These are phyloP conservation scores for Episyrphus balteatus DNA, from an alignment of 1,140 invertebrate species.

Conservation along the genomic window DNA sequence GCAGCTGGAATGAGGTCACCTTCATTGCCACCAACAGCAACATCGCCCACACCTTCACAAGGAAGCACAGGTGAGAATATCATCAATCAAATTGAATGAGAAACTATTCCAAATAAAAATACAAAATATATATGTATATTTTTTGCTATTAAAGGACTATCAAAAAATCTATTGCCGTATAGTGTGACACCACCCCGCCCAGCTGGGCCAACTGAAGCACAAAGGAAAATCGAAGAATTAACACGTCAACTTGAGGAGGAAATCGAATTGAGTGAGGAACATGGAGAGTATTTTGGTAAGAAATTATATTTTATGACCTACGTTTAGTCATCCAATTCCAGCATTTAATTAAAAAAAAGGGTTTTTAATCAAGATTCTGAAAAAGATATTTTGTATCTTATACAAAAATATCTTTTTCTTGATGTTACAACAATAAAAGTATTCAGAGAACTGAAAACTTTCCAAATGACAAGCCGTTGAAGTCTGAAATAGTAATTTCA, in stretches of 20 bases:
- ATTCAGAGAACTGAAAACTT: too few relatives aligned
- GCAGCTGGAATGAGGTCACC: background rate
- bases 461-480: too few relatives aligned
- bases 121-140: background rate
- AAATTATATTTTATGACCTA: background rate
- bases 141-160: slow-evolving; percentile 14
- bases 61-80: slow-evolving; percentile 22
- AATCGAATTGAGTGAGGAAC: slow-evolving; percentile 87
- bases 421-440: too few relatives aligned
- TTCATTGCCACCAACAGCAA: slow-evolving; percentile 9
- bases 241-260: slow-evolving; percentile 85
- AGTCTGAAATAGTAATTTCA: too few relatives aligned
- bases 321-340: background rate
- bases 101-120: too few relatives aligned
- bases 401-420: too few relatives aligned
- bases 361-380: too few relatives aligned
- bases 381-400: too few relatives aligned
- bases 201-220: slow-evolving; percentile 76
- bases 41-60: slow-evolving; percentile 34
- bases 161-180: slow-evolving; percentile 70
- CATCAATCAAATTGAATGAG: background rate
- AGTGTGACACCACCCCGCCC: slow-evolving; percentile 78
- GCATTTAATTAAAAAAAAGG: too few relatives aligned
- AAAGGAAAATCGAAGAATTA: slow-evolving; percentile 81
- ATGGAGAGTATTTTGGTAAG: slow-evolving; percentile 91